Base-by-base conservation (phyloP, 2,113 vertebrate genomes). In the Hippolais icterina region DNA sequence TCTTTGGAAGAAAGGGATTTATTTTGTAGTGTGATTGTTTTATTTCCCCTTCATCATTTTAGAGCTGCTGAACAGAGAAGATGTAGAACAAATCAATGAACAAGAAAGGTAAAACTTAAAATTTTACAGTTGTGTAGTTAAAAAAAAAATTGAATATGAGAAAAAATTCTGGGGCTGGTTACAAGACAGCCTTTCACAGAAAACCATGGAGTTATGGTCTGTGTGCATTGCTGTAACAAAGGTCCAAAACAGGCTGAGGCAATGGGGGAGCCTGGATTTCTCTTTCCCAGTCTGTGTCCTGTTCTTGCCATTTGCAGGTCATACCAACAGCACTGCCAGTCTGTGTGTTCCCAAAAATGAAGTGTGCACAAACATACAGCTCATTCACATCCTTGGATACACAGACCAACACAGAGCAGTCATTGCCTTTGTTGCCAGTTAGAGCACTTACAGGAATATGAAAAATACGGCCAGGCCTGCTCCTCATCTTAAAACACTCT, bases 341-440 rank as follows among this genome's bases (percentile, higher is more conserved):
- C 31, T 12, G 0, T 12, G 19, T 29, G 11, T 41, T 65, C 54
- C 65, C 2, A 2, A 46, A 29, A 27, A 28, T 25, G 25, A 15
- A 1, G 1, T 11, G 14, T 28, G 22, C 29, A 12, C 0, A 1
- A 27, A 8, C 15, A 4, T 11, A 11, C 12, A 7, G 14, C 6
- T 42, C 35, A 0, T 66, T 59, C 44, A 3, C 16, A 0, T 29
- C 21, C 42, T 50, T 0, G 2, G n/a, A 33, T 27, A 21, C 23
- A 12, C 1, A 46, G 52, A 59, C 5, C 20, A 25, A 5, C 41
- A 64, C 27, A 41, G 44, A 59, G 6, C 23, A 19, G 21, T 53
- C 66, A 7, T 1, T 71, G 39, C 33, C 27, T 71, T 39, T 52
- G 16, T 6, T 56, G 41, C 20, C 64, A 42, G 22, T 12, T 13